phyloP scores from a whole-genome alignment of 2,797 vertebrate genomes.

The Coccyzus lansbergi region DNA sequence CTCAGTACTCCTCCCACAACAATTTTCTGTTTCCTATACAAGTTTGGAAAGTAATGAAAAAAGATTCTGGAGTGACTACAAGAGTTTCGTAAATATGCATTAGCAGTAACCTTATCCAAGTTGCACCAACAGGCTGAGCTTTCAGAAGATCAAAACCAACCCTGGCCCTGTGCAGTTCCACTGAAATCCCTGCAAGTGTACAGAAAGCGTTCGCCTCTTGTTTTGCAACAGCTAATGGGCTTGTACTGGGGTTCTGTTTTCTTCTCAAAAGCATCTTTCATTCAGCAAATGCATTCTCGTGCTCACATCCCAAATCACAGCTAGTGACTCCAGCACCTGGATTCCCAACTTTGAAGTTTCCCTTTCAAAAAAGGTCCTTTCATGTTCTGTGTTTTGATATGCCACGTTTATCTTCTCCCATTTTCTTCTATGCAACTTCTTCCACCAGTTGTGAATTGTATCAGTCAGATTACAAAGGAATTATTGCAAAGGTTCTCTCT shows the following conservation, averaged over 20 bases:
- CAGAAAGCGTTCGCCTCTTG: fast-evolving
- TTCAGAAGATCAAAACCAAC: neutral
- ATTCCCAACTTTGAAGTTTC: slow-evolving; percentile 15
- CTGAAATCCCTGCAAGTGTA: neutral
- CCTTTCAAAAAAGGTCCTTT: slow-evolving; percentile 5
- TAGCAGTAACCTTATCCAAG: neutral
- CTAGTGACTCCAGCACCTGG: neutral
- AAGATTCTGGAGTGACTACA: neutral
- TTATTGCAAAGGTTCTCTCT: slow-evolving; percentile 10
- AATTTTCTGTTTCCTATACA: neutral
- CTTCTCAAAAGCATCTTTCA: neutral
- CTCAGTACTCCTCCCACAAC: fast-evolving
- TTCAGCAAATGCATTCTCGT: fast-evolving
- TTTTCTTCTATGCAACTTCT: neutral
- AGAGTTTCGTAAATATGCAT: neutral
- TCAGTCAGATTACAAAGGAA: neutral
- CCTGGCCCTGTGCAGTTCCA: neutral
- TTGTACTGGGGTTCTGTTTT: neutral
- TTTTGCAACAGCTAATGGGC: fast-evolving
- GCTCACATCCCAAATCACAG: neutral
- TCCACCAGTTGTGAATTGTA: neutral
- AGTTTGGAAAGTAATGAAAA: neutral
- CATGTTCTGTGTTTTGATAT: slow-evolving; percentile 15
- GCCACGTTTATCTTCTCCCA: fast-evolving
- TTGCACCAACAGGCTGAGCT: neutral